phyloP scores from a whole-genome alignment of 2,888 invertebrate genomes.

The Ornithoptera priamus region DNA sequence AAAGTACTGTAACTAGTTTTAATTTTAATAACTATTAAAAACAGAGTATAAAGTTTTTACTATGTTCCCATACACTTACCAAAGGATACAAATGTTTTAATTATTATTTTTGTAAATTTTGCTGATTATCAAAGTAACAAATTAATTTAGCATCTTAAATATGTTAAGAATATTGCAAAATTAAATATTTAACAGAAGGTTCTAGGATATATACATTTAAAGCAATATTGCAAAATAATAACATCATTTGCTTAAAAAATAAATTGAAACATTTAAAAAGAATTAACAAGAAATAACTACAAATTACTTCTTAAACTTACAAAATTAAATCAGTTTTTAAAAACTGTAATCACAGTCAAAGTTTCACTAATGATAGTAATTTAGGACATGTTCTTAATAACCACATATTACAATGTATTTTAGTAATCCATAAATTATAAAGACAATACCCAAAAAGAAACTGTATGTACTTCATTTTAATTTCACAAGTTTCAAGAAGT shows the following conservation, averaged over 20 bases:
- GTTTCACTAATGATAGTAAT: background rate
- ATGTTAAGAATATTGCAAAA: background rate
- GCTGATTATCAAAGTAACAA: background rate
- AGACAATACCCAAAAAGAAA: background rate
- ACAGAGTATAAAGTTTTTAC: background rate
- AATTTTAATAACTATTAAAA: background rate
- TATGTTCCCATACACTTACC: background rate
- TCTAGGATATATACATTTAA: background rate
- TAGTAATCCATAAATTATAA: background rate
- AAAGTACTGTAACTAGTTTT: background rate
- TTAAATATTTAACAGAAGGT: background rate
- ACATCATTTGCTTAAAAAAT: background rate
- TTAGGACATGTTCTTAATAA: background rate
- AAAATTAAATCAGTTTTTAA: background rate
- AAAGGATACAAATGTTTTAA: background rate
- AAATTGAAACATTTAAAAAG: background rate
- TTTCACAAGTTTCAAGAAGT: conserved; percentile 20
- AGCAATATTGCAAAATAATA: background rate
- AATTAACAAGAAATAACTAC: background rate
- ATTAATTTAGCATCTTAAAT: background rate
- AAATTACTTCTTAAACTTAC: background rate
- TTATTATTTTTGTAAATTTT: background rate
- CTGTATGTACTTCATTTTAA: conserved; percentile 2
- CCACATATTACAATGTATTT: background rate
- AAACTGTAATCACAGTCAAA: background rate